phyloP scores from a whole-genome alignment of 2,797 vertebrate species.

The Falco columbarius region DNA sequence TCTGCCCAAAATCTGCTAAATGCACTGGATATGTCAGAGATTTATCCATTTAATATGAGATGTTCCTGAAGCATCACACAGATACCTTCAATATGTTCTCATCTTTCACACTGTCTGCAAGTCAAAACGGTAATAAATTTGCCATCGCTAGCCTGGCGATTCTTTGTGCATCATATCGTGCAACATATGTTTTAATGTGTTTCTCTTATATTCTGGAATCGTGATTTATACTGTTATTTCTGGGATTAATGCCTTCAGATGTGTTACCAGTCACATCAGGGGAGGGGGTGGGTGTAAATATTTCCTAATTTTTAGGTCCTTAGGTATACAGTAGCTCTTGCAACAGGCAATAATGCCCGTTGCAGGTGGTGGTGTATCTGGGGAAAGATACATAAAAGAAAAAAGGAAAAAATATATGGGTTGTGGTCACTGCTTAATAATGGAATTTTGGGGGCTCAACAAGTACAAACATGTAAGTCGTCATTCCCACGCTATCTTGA shows the following conservation, averaged over 20 bases:
- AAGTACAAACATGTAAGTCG: rapidly evolving
- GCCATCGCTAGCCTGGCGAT: not conserved
- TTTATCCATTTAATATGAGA: not conserved
- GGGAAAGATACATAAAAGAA: not conserved
- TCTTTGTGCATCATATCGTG: not conserved
- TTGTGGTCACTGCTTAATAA: not conserved
- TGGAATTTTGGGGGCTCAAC: not conserved
- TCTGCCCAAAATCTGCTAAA: constrained; percentile 15
- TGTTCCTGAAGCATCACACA: not conserved
- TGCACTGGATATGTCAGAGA: not conserved
- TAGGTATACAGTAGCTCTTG: not conserved
- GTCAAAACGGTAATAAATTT: not conserved
- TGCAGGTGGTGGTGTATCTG: not conserved
- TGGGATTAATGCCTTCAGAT: not conserved
- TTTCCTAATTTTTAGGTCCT: not conserved
- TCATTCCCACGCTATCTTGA: not conserved
- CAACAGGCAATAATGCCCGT: not conserved
- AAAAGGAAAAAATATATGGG: not conserved
- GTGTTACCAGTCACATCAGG: not conserved
- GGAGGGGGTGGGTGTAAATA: not conserved
- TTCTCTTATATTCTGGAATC: not conserved
- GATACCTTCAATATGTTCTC: not conserved
- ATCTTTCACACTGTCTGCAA: not conserved
- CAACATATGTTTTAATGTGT: not conserved
- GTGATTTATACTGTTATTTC: not conserved